A percentile compares a stretch with the other conserved stretches of the same genome.
Evolutionary conservation across 2,113 vertebrate species (phyloP).

Genomic region (Eolophus roseicapilla): DNA sequence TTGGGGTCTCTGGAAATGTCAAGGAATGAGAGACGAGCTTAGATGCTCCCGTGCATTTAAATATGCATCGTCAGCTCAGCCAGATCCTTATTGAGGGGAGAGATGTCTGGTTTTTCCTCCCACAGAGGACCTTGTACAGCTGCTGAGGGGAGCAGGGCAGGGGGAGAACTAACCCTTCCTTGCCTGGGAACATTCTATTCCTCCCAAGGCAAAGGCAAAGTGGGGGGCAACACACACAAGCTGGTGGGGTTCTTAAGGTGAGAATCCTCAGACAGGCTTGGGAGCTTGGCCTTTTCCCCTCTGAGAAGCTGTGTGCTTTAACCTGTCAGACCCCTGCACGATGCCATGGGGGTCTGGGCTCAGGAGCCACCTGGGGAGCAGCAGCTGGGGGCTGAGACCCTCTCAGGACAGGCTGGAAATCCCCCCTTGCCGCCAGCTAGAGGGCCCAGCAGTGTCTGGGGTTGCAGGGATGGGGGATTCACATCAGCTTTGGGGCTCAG

Average conservation of each 20-base stretch:
- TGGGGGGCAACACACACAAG: too few species aligned
- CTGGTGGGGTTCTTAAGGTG: background rate
- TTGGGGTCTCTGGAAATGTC: slow-evolving; percentile 61
- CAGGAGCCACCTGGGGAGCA: background rate
- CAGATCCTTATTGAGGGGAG: background rate
- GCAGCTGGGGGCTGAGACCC: background rate
- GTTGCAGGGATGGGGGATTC: background rate
- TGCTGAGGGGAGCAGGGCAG: background rate
- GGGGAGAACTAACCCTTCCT: background rate
- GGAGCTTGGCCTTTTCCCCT: background rate
- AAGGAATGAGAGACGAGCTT: slow-evolving; percentile 46
- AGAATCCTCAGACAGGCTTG: background rate
- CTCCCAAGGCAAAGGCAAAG: background rate
- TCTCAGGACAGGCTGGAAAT: background rate
- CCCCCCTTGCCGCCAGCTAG: background rate
- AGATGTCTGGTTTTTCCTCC: background rate
- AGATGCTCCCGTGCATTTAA: slow-evolving; percentile 42
- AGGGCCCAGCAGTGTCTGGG: background rate
- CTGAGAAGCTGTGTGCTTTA: background rate
- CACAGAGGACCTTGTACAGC: background rate
- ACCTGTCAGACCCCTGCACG: background rate
- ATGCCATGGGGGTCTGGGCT: background rate
- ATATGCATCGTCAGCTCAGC: background rate
- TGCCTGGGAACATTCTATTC: background rate
- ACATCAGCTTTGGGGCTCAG: fast-evolving